Conservation (phyloP, 2,113 vertebrate genomes). For the Anolis sagrei region DNA sequence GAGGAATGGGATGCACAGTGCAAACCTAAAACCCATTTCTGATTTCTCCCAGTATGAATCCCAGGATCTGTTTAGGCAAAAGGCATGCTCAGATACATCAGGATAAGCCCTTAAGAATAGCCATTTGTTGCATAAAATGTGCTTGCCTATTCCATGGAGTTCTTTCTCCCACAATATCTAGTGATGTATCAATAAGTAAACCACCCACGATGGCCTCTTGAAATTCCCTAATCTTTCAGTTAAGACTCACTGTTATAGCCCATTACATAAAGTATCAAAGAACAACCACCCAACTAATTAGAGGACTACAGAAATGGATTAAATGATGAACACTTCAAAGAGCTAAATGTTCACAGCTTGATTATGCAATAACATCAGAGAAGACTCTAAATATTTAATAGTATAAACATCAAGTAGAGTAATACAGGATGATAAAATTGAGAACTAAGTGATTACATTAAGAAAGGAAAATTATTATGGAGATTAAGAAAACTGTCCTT, state of each 20-base stretch:
- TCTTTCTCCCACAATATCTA: not conserved
- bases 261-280: conserved; percentile 19
- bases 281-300: conserved; percentile 33
- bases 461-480: conserved; percentile 14
- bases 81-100: not conserved
- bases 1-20: not conserved
- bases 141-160: not conserved
- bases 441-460: conserved; percentile 27
- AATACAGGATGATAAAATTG: conserved; percentile 31
- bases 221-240: conserved; percentile 18
- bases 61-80: not conserved
- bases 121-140: not conserved
- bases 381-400: conserved; percentile 26
- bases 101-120: not conserved
- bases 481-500: conserved; percentile 13
- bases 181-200: not conserved
- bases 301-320: conserved; percentile 20
- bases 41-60: not conserved
- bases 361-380: conserved; percentile 34
- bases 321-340: conserved; percentile 32
- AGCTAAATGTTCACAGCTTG: conserved; percentile 25
- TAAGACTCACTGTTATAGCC: not conserved
- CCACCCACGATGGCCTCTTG: not conserved
- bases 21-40: not conserved
- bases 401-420: conserved; percentile 23